Evolutionary conservation across 2,113 vertebrate genomes (phyloP).

Genomic region (Zosterops hypoxanthus): DNA sequence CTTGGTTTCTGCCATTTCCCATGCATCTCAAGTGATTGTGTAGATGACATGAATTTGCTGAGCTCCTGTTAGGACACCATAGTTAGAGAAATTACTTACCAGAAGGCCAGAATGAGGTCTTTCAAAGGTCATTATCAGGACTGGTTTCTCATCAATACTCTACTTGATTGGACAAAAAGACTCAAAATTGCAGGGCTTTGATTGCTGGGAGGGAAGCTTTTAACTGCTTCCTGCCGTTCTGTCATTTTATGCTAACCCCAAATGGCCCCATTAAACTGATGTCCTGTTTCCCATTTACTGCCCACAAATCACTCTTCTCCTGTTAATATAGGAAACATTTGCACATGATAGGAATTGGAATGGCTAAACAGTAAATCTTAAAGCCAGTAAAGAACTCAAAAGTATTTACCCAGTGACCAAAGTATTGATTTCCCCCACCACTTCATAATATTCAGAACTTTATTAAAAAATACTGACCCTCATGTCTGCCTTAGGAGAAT

Average conservation of each 20-base stretch:
- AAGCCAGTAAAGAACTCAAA: not conserved
- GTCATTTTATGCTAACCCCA: slow-evolving; percentile 63
- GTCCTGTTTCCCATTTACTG: slow-evolving; percentile 67
- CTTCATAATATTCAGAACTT: not conserved
- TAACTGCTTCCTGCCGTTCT: slow-evolving; percentile 65
- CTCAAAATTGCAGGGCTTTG: slow-evolving; percentile 60
- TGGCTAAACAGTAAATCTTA: not conserved
- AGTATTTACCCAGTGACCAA: not conserved
- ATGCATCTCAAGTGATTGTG: not conserved
- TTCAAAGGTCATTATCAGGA: slow-evolving; percentile 63
- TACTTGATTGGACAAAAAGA: slow-evolving; percentile 62
- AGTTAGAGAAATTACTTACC: slow-evolving; percentile 49
- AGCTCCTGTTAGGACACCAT: not conserved
- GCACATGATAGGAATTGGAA: not conserved
- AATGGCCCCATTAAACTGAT: slow-evolving; percentile 66
- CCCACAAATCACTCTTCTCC: slow-evolving; percentile 64
- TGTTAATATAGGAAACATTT: slow-evolving; percentile 55
- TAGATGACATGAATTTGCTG: not conserved
- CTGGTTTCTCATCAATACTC: slow-evolving; percentile 57
- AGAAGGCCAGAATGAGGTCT: slow-evolving; percentile 44
- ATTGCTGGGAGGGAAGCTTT: slow-evolving; percentile 62
- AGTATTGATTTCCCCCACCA: not conserved
- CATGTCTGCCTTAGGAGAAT: not conserved
- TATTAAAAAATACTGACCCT: not conserved
- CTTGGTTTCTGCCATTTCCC: not conserved